These are phyloP conservation scores for Caradrina clavipalpis DNA, from an alignment of 2,888 invertebrate species.

Conservation along the genomic window DNA sequence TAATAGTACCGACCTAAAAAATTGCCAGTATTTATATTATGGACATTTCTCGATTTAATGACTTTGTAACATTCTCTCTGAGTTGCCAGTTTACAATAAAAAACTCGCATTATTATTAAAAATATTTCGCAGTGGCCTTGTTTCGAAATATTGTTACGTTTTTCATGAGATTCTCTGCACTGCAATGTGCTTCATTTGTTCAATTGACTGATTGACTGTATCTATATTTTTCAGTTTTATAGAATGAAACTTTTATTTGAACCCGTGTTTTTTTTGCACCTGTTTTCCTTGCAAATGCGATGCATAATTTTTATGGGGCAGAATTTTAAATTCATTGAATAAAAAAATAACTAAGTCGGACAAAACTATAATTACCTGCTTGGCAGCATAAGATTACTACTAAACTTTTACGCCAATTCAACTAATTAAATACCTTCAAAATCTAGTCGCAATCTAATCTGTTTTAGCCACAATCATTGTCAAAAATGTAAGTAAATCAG, in stretches of 20 bases:
- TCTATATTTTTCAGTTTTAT: conserved; percentile 16
- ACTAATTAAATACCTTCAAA: too few species aligned
- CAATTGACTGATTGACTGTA: conserved; percentile 23
- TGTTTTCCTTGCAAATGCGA: neutral
- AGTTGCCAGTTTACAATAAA: conserved; percentile 34
- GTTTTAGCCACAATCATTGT: too few species aligned
- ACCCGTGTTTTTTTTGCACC: neutral
- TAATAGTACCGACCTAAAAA: neutral
- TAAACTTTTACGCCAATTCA: too few species aligned
- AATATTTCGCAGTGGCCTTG: conserved; percentile 8
- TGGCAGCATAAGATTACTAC: too few species aligned
- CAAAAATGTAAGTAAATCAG: too few species aligned
- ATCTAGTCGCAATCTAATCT: too few species aligned
- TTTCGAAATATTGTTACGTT: conserved; percentile 26
- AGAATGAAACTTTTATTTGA: conserved; percentile 10
- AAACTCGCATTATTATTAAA: conserved; percentile 30
- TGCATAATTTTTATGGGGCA: too few species aligned
- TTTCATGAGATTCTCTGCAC: conserved; percentile 27
- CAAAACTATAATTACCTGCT: too few species aligned
- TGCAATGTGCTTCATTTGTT: conserved; percentile 29
- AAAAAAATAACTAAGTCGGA: too few species aligned
- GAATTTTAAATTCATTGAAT: neutral
- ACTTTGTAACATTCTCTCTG: conserved; percentile 16
- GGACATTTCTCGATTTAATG: conserved; percentile 5
- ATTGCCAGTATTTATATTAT: conserved; percentile 7